Conservation (phyloP, 37 sponge, comb jelly and placozoan genomes). For the Ianthella basta region DNA sequence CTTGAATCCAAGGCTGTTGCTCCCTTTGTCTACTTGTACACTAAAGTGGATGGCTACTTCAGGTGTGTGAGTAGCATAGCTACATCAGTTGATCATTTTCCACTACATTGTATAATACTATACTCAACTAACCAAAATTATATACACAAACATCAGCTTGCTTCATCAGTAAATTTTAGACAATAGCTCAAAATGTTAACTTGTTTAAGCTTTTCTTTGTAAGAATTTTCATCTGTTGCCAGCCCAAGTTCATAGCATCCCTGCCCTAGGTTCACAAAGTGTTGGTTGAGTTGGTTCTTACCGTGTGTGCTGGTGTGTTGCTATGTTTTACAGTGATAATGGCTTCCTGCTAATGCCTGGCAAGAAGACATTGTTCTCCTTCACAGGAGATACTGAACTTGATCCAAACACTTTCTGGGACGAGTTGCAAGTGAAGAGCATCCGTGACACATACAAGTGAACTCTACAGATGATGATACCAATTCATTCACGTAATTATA, state of each 20-base stretch:
- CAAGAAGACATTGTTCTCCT: constrained; percentile 9
- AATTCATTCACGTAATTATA: background rate
- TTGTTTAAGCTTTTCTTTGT: too few relatives aligned
- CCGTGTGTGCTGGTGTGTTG: background rate
- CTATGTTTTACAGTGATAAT: constrained; percentile 63
- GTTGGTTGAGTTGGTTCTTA: background rate
- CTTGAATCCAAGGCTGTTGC: constrained; percentile 57
- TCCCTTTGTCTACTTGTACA: constrained; percentile 73
- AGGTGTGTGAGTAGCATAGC: constrained; percentile 30
- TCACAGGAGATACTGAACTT: constrained; percentile 28
- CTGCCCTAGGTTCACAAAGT: too few relatives aligned
- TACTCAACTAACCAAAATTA: background rate
- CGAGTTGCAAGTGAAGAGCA: constrained; percentile 9
- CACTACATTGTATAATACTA: background rate
- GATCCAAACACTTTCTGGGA: background rate
- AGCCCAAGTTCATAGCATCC: too few relatives aligned
- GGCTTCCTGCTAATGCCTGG: constrained; percentile 64
- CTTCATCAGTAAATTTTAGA: too few relatives aligned
- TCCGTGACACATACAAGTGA: constrained; percentile 33
- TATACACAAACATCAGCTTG: background rate
- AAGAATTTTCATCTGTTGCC: too few relatives aligned
- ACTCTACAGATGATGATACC: background rate
- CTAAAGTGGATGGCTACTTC: constrained; percentile 60
- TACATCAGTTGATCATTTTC: background rate
- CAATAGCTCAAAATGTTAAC: too few relatives aligned